Percentiles rank a stretch among this genome's conserved stretches.
These are phyloP conservation scores for Phoxinus phoxinus DNA, from an alignment of 2,113 vertebrate species.

Conservation along the genomic window DNA sequence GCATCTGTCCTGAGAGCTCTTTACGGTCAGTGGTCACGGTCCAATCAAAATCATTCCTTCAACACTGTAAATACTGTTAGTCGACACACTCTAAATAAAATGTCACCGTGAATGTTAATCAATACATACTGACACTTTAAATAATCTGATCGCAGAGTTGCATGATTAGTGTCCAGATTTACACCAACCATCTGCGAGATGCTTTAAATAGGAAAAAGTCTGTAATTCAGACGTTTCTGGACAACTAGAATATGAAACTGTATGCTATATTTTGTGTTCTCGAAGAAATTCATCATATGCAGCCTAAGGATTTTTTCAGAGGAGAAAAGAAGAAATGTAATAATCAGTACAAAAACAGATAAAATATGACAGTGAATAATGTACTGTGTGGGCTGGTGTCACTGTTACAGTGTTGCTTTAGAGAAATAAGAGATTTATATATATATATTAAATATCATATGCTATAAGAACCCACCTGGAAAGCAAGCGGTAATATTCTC, in stretches of 20 bases:
- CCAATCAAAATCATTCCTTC: background rate
- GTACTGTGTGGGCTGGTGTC: background rate
- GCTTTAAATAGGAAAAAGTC: background rate
- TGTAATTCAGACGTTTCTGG: background rate
- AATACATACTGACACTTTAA: constrained; percentile 2
- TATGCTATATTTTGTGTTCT: background rate
- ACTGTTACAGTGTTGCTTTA: background rate
- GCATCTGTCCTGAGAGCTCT: constrained; percentile 25
- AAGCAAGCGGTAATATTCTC: no score
- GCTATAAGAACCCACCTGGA: background rate
- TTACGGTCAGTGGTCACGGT: constrained; percentile 9
- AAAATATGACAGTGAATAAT: constrained; percentile 11
- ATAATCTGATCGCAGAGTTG: background rate
- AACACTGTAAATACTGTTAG: background rate
- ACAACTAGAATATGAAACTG: background rate
- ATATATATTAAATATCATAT: background rate
- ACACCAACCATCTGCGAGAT: background rate
- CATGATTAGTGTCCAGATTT: background rate
- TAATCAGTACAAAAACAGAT: background rate
- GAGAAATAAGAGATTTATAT: constrained; percentile 8
- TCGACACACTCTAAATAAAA: constrained; percentile 4
- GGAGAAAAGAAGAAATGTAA: background rate
- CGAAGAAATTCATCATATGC: background rate
- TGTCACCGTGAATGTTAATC: background rate
- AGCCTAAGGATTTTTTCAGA: background rate